Base-by-base conservation (phyloP, 2,888 invertebrate genomes). In the Dicycla oo region DNA sequence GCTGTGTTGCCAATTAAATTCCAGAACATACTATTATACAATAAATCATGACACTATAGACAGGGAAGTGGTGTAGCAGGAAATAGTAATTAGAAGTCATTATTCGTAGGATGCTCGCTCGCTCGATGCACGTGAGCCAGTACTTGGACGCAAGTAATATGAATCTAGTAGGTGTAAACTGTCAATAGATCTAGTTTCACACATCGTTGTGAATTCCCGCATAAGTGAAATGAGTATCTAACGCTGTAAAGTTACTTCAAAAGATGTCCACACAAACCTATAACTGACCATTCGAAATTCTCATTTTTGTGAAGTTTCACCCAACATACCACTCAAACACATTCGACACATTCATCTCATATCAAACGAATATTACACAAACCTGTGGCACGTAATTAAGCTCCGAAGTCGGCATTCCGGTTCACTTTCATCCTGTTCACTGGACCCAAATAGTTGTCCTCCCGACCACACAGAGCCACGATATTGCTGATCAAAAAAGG, bases 401-500 rank as follows among this genome's bases (percentile, higher is more conserved):
- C 85, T 77, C 70, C 72, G 78, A 78, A 84, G 86, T 83, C 81
- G 77, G 81, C 79, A 84, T 86, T 84, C 85, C 82, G 77, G 82
- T 83, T 80, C 80, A 87, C 90, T 91, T 91, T 90, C 88, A 91
- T 91, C 89, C 84, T 84, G 87, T 86, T 84, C 87, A 84, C 65
- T 83, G 84, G 85, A 86, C 86, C 85, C 85, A 80, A 89, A 91
- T 91, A 90, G 91, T 91, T 89, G 88, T 88, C 84, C 89, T 79
- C 85, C 84, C 85, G 51, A 85, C 85, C 85, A 77, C 85, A 85
- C 77, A 65, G 86, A 86, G 86, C 78, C 83, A 80, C 69, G 84
- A 87, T 86, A 87, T 87, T 81, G 84, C 88, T 88, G 89, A 89
- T 90, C 89, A 88, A 89, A 90, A 89, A 90, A 88, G 87, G 88